These are phyloP conservation scores for Zhuqinia jingwanae DNA, from an alignment of 2,888 invertebrate species.

Conservation along the genomic window DNA sequence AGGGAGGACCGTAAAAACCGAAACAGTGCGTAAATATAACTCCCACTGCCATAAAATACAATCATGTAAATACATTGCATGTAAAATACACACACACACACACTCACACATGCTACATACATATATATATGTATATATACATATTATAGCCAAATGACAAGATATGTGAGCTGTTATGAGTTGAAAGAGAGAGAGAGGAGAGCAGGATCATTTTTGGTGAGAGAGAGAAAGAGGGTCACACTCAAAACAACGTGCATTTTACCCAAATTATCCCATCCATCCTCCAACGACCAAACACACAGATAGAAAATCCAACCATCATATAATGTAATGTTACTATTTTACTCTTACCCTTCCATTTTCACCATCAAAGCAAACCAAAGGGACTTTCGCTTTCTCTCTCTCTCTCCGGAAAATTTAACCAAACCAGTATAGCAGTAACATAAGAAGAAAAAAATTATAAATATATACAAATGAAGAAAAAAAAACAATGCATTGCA, in stretches of 20 bases:
- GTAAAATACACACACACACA: neutral
- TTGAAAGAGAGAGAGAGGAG: neutral
- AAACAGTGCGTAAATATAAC: slow-evolving; percentile 68
- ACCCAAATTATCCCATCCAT: neutral
- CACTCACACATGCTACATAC: neutral
- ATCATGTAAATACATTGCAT: slow-evolving; percentile 3
- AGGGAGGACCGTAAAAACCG: slow-evolving; percentile 68
- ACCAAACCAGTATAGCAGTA: neutral
- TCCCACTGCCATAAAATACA: slow-evolving; percentile 53
- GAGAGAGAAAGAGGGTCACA: neutral
- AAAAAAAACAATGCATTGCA: neutral
- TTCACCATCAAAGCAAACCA: neutral
- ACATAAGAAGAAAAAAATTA: too few relatives aligned
- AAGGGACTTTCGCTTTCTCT: slow-evolving; percentile 5
- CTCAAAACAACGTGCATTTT: slow-evolving; percentile 13
- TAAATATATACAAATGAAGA: too few relatives aligned
- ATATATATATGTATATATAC: neutral
- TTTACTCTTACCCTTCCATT: neutral
- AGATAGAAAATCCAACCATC: neutral
- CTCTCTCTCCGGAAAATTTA: neutral
- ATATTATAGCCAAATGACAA: slow-evolving; percentile 18
- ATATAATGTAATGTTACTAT: neutral
- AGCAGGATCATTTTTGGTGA: neutral
- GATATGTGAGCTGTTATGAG: neutral
- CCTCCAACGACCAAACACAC: too few relatives aligned